Evolutionary conservation across 2,888 invertebrate genomes (phyloP).

Genomic region (Andricus quercusramuli): DNA sequence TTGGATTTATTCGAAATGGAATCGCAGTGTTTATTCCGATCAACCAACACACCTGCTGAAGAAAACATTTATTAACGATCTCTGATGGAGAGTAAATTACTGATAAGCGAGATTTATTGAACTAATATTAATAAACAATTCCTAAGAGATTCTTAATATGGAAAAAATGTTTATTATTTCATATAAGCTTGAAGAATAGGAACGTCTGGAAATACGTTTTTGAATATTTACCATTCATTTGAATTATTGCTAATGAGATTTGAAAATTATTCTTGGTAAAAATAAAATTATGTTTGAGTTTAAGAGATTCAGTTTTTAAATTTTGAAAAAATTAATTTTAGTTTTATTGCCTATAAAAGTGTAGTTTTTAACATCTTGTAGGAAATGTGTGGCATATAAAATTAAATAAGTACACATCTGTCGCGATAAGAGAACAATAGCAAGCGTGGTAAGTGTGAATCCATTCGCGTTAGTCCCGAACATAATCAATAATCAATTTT

Average conservation of each 20-base stretch:
- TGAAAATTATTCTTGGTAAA: not conserved
- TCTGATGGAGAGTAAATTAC: slow-evolving; percentile 10
- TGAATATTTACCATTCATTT: not conserved
- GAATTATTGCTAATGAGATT: not conserved
- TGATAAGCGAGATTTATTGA: not conserved
- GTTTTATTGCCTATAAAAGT: not conserved
- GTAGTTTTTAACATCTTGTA: not conserved
- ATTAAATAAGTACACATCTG: slow-evolving; percentile 1
- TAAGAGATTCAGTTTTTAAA: not conserved
- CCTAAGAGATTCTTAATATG: no score
- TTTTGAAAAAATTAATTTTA: not conserved
- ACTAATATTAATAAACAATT: not conserved
- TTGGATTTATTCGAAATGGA: not conserved
- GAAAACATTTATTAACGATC: not conserved
- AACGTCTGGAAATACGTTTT: not conserved
- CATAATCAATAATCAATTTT: slow-evolving; percentile 25
- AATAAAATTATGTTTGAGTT: not conserved
- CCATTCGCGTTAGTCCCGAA: slow-evolving; percentile 12
- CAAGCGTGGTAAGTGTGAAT: slow-evolving; percentile 27
- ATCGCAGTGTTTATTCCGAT: not conserved
- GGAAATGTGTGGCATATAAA: slow-evolving; percentile 17
- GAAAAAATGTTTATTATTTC: not conserved
- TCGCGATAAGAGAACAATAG: slow-evolving; percentile 29
- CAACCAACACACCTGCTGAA: not conserved
- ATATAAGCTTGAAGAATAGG: not conserved